A percentile compares a stretch with the other conserved stretches of the same genome.
Conservation (phyloP, 1,140 invertebrate genomes). For the Ptiloglossa arizonensis region DNA sequence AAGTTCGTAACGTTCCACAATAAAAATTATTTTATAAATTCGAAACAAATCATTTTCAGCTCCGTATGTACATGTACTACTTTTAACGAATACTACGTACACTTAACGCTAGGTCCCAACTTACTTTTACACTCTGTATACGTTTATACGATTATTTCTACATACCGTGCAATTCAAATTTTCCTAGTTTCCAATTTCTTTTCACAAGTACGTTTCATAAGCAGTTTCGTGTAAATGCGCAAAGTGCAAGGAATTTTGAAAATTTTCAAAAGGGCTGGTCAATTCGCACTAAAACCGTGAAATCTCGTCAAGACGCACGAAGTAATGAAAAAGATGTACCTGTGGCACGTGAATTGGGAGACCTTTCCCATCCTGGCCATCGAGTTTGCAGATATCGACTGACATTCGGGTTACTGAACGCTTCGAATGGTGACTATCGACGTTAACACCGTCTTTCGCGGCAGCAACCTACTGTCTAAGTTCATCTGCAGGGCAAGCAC, state of each 20-base stretch:
- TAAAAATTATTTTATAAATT: no score
- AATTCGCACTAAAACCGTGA: not conserved
- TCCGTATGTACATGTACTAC: no score
- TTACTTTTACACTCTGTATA: no score
- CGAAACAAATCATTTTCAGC: no score
- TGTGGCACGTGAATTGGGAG: conserved; percentile 46
- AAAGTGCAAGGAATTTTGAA: not conserved
- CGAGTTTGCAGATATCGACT: conserved; percentile 53
- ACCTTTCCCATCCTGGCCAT: conserved; percentile 45
- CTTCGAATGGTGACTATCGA: conserved; percentile 40
- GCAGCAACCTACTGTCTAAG: conserved; percentile 58
- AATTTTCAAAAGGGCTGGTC: not conserved
- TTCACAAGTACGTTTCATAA: no score
- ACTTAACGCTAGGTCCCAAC: no score
- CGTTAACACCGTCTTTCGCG: conserved; percentile 59
- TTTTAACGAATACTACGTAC: no score
- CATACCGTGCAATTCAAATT: no score
- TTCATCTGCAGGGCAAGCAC: conserved; percentile 63
- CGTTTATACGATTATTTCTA: no score
- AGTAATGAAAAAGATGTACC: conserved; percentile 27
- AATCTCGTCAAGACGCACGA: no score
- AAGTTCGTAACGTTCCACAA: no score
- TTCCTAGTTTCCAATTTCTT: no score
- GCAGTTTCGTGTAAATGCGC: not conserved
- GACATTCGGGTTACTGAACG: conserved; percentile 52